A percentile compares a stretch with the other conserved stretches of the same genome.
phyloP scores from a whole-genome alignment of 2,797 vertebrate species.

The Leucoraja ocellata region DNA sequence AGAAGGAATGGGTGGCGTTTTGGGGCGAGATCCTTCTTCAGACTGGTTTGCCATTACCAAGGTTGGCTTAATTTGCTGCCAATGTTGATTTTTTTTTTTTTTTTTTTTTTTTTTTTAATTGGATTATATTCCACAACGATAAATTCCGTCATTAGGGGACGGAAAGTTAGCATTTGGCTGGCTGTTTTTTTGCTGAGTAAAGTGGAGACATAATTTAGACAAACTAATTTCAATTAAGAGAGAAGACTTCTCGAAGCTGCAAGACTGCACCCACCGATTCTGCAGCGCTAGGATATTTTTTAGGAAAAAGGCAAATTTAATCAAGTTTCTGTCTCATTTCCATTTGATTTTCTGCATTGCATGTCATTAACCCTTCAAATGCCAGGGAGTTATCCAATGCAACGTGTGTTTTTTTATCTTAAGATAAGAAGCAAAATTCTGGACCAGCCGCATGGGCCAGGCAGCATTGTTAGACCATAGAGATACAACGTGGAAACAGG shows the following conservation, averaged over 20 bases:
- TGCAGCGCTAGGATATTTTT: neutral
- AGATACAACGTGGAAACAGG: too few relatives aligned
- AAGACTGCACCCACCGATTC: neutral
- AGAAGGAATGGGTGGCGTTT: too few relatives aligned
- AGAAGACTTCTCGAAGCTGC: neutral
- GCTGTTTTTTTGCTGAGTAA: neutral
- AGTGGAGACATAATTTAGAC: neutral
- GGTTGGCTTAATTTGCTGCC: neutral
- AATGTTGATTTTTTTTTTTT: neutral
- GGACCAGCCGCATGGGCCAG: too few relatives aligned
- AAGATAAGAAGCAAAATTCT: too few relatives aligned
- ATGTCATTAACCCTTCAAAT: neutral
- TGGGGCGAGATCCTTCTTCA: too few relatives aligned
- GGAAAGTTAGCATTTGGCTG: neutral
- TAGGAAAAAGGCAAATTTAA: neutral
- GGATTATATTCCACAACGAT: neutral
- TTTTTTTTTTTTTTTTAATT: neutral
- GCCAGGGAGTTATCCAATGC: neutral
- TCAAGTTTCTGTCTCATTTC: neutral
- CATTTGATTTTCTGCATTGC: neutral
- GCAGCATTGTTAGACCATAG: too few relatives aligned
- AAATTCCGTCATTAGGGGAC: neutral
- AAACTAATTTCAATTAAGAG: conserved; percentile 28
- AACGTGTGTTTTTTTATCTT: too few relatives aligned
- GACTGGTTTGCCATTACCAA: neutral